Conservation (phyloP, 2,797 vertebrate species). For the Loris lydekkerianus region DNA sequence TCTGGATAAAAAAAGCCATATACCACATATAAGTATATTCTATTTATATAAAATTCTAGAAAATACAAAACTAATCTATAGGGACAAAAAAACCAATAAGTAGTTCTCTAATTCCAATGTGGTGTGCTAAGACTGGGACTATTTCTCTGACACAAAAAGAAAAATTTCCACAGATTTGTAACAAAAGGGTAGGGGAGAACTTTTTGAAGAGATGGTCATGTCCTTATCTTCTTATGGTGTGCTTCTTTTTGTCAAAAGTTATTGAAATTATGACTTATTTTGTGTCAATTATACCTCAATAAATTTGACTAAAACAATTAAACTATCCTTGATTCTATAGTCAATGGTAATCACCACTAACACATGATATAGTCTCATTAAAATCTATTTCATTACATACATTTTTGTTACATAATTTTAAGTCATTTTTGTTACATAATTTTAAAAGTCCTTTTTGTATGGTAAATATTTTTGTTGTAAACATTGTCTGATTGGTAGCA, state of each 20-base stretch:
- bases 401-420: not conserved
- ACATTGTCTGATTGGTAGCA: not conserved
- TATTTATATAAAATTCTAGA: not conserved
- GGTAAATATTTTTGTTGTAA: conserved; percentile 6
- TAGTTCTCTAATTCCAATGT: not conserved
- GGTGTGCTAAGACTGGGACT: accelerated
- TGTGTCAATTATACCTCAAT: not conserved
- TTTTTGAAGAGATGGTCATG: not conserved
- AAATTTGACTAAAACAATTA: not conserved
- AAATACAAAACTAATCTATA: not conserved
- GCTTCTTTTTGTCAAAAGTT: not conserved
- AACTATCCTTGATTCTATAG: not conserved
- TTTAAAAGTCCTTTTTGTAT: not conserved
- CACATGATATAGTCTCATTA: not conserved
- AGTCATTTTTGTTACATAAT: not conserved
- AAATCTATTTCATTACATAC: not conserved
- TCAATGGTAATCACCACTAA: not conserved
- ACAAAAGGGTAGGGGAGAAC: not conserved
- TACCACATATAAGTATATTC: not conserved
- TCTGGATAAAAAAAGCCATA: not conserved
- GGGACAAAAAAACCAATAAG: not conserved
- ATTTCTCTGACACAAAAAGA: not conserved
- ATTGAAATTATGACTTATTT: not conserved
- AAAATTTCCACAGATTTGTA: not conserved
- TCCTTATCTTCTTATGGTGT: not conserved